Base-by-base conservation (phyloP, 2,888 invertebrate genomes). In the Stegophylla sp. region DNA sequence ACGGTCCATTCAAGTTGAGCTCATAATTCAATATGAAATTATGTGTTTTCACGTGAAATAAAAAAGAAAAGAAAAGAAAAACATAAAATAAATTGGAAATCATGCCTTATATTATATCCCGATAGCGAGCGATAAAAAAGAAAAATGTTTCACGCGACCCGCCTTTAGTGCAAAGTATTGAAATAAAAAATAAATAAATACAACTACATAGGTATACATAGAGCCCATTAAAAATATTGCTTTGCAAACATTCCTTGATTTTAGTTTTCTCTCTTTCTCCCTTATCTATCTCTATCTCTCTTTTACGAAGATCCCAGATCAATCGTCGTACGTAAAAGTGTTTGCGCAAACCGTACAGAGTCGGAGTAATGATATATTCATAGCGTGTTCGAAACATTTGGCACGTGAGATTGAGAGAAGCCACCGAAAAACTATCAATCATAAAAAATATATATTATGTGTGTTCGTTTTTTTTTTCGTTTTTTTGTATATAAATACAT, bases 381-480 rank as follows among this genome's bases (percentile, higher is more conserved):
- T 77, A 28, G 23, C 28, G 59, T 45, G 43, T 56, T 67, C 45
- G 48, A 34, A 59, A 77, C 69, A 28, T 69, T 76, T 76, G 75
- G 75, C 75, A 66, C 66, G 75, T 66, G 43, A 53, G 75, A 75
- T 75, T 66, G 64, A 53, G 75, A 66, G 77, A 67, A 67, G 56
- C 56, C 67, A 59, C 67, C 67, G 34, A 77, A 77, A 75, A 69
- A 59, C 67, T 77, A 77, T 77, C 76, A 77, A 77, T 77, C 76
- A 77, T 66, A 56, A 51, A 48, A 5, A 51, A 66, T n/a, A n/a
- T n/a, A n/a, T n/a, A n/a, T n/a, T n/a, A n/a, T n/a, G n/a, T n/a
- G n/a, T n/a, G n/a, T n/a, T n/a, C n/a, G n/a, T n/a, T n/a, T n/a
- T n/a, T n/a, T n/a, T n/a, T n/a, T n/a, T n/a, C n/a, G n/a, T n/a